Evolutionary conservation across 2,888 invertebrate genomes (phyloP).

Genomic region (Malthinus seriepunctatus): DNA sequence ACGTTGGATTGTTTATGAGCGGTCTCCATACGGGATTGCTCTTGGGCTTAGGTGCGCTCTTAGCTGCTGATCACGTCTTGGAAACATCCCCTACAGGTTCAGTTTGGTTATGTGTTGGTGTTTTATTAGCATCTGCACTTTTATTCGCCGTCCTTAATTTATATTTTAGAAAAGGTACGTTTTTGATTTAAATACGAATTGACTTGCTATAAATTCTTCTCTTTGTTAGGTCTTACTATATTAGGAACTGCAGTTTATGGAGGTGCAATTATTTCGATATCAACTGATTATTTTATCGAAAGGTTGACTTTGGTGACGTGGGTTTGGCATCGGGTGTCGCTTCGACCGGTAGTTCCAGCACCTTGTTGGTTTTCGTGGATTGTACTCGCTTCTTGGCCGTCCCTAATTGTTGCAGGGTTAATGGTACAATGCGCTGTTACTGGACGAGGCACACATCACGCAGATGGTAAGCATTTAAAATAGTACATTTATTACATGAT

Average conservation of each 20-base stretch:
- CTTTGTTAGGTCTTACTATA: slow-evolving; percentile 65
- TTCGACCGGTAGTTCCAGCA: slow-evolving; percentile 59
- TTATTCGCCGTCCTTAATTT: slow-evolving; percentile 72
- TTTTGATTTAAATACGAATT: not conserved
- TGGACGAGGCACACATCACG: slow-evolving; percentile 67
- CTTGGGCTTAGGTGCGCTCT: slow-evolving; percentile 62
- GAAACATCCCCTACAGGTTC: slow-evolving; percentile 56
- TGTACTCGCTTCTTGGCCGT: slow-evolving; percentile 74
- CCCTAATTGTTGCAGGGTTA: slow-evolving; percentile 67
- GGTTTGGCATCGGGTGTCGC: slow-evolving; percentile 70
- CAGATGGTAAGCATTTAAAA: slow-evolving; percentile 58
- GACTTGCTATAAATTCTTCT: not conserved
- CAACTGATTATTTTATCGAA: slow-evolving; percentile 77
- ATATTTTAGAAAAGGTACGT: slow-evolving; percentile 73
- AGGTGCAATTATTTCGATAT: slow-evolving; percentile 70
- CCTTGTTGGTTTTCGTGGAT: slow-evolving; percentile 77
- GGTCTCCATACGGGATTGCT: slow-evolving; percentile 77
- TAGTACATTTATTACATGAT: too few species aligned
- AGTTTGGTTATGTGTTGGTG: slow-evolving; percentile 73
- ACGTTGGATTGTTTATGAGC: slow-evolving; percentile 80
- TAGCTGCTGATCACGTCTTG: slow-evolving; percentile 64
- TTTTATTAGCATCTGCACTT: slow-evolving; percentile 68
- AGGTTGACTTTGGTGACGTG: slow-evolving; percentile 70
- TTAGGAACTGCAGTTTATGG: slow-evolving; percentile 78
- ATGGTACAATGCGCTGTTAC: slow-evolving; percentile 72